These are phyloP conservation scores for Ptychadena robeensis DNA, from an alignment of 2,797 vertebrate species.

Conservation along the genomic window DNA sequence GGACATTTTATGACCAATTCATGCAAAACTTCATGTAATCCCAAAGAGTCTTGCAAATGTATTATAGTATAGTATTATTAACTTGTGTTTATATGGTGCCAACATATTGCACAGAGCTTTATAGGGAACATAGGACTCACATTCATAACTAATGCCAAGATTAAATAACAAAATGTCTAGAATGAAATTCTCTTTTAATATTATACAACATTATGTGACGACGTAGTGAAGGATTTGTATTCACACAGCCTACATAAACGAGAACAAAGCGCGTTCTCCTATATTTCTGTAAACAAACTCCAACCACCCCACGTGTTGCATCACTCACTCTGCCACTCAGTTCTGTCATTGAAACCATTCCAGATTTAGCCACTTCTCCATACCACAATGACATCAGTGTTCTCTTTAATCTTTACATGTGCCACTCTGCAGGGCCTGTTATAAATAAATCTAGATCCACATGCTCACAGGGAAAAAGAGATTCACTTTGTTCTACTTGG, in stretches of 20 bases:
- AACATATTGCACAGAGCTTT: too few species aligned
- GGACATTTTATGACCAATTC: too few species aligned
- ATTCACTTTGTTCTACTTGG: not conserved
- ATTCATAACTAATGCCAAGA: too few species aligned
- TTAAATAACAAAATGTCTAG: too few species aligned
- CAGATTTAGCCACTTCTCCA: conserved; percentile 54
- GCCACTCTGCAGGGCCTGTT: conserved; percentile 42
- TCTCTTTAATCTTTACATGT: conserved; percentile 56
- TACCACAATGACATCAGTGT: conserved; percentile 55
- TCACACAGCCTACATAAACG: not conserved
- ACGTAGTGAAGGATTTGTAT: too few species aligned
- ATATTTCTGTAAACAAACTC: conserved; percentile 55
- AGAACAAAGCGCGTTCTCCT: conserved; percentile 25
- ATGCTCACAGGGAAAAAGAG: not conserved
- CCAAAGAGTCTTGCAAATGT: too few species aligned
- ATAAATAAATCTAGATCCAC: conserved; percentile 51
- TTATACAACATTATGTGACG: too few species aligned
- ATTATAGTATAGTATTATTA: too few species aligned
- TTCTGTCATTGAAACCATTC: conserved; percentile 45
- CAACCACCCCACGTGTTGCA: conserved; percentile 52
- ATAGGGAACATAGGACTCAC: too few species aligned
- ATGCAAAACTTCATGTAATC: too few species aligned
- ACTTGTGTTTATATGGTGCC: too few species aligned
- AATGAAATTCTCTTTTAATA: too few species aligned
- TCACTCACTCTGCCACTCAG: conserved; percentile 45